Evolutionary conservation across 1,140 invertebrate genomes (phyloP).

Genomic region (Caenorhabditis inopinata): DNA sequence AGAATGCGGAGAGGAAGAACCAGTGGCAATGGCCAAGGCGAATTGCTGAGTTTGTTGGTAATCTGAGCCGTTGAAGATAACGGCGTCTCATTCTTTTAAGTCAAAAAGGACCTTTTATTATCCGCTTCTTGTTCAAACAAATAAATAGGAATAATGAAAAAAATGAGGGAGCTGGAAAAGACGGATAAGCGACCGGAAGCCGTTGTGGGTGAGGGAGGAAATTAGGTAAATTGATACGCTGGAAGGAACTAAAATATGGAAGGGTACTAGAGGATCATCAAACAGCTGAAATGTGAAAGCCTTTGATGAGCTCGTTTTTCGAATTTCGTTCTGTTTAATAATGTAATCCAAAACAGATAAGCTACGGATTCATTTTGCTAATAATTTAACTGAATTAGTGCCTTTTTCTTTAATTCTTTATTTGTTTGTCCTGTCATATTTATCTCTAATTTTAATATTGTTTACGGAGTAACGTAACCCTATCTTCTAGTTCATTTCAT

Average conservation of each 20-base stretch:
- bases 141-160: not conserved
- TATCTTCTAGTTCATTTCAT: too few species aligned
- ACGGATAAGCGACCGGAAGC: constrained; percentile 10
- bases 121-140: constrained; percentile 32
- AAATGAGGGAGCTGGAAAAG: not conserved
- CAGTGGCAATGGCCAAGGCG: not conserved
- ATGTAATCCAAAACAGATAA: too few species aligned
- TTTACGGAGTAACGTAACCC: too few species aligned
- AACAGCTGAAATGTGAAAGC: too few species aligned
- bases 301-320: too few species aligned
- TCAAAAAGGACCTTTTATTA: constrained; percentile 11
- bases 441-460: too few species aligned
- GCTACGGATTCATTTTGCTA: too few species aligned
- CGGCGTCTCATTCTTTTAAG: constrained; percentile 17
- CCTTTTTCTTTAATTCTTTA: too few species aligned
- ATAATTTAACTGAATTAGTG: too few species aligned
- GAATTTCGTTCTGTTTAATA: too few species aligned
- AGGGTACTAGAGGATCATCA: not conserved
- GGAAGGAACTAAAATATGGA: not conserved
- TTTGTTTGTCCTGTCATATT: too few species aligned
- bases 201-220: constrained; percentile 23
- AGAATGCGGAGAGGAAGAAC: not conserved
- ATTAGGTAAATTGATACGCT: constrained; percentile 26
- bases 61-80: not conserved
- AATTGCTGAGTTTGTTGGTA: constrained; percentile 29